Base-by-base conservation (phyloP, 2,797 vertebrate species). In the Lindbergichthys nudifrons region DNA sequence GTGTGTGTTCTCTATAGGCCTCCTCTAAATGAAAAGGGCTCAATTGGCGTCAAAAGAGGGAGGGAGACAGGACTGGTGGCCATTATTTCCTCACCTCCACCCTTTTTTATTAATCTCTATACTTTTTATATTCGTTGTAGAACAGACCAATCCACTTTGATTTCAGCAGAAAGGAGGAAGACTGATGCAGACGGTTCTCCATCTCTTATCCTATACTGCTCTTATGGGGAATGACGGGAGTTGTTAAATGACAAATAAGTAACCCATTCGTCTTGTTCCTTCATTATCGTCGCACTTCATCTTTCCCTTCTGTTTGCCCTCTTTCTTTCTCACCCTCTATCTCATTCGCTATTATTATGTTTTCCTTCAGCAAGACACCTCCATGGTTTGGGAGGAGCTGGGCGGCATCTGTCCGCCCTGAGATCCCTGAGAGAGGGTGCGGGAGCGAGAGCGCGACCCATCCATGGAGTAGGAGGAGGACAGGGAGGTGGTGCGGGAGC, bases 401-500 rank as follows among this genome's bases (percentile, higher is more conserved):
- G 94, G 94, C 39, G 90, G 94, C 87, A 92, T 90, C 94, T 91
- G 95, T 75, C 96, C 96, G 0, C 95, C 96, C 89, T 96, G 95
- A 52, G 96, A 97, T 90, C 96, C 95, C 95, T 97, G 97, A 43
- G 96, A 97, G 81, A 97, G 92, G 62, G 96, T 97, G 82, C 96
- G 96, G 2, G 97, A 96, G 62, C 96, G 96, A 32, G 96, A 96
- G 64, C 96, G 96, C 3, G 92, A 95, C 50, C 96, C 96, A 21
- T 98, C 97, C 76, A 96, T 94, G 84, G 96, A 97, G 75, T 95
- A 94, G 21, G 95, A 95, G 79, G 97, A 97, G 82, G 97, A 96
- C 48, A 97, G 96, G 50, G 97, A 98, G 87, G 97, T 94, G 84
- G 97, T 98, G 86, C 96, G 96, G 0, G 97, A 98, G 75, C 97